A percentile compares a stretch with the other conserved stretches of the same genome.
These are phyloP conservation scores for Machimus rusticus DNA, from an alignment of 2,888 invertebrate species.

Conservation along the genomic window DNA sequence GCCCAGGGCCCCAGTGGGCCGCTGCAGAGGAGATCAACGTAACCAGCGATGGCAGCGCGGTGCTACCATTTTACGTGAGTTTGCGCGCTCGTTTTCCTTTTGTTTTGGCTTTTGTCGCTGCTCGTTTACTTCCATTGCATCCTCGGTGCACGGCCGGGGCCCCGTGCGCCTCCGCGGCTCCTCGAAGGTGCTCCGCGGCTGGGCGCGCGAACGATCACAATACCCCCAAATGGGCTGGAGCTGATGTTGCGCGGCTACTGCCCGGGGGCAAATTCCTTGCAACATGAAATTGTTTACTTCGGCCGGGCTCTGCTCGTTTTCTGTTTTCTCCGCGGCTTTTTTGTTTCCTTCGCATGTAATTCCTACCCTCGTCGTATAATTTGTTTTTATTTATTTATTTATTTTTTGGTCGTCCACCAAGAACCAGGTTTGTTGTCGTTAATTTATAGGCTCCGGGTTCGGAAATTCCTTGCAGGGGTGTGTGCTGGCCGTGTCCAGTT, in stretches of 20 bases:
- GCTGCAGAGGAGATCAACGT: background rate
- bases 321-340: background rate
- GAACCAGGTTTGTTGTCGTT: constrained; percentile 16
- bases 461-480: constrained; percentile 22
- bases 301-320: background rate
- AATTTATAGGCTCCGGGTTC: constrained; percentile 12
- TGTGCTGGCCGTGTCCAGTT: constrained; percentile 6
- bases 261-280: constrained; percentile 21
- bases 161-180: background rate
- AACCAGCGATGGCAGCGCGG: background rate
- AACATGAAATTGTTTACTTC: constrained; percentile 27
- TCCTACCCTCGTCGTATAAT: constrained; percentile 16
- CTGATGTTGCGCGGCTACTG: constrained; percentile 6
- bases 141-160: background rate
- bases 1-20: background rate
- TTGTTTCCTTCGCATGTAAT: background rate
- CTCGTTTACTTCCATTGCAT: background rate
- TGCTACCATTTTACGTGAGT: constrained; percentile 19
- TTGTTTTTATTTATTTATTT: constrained; percentile 25
- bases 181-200: background rate
- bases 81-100: background rate
- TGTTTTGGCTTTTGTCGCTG: constrained; percentile 10
- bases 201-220: constrained; percentile 15
- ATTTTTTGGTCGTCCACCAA: background rate
- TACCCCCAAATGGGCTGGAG: background rate